phyloP scores from a whole-genome alignment of 2,113 vertebrate species.

The Rostratula benghalensis region DNA sequence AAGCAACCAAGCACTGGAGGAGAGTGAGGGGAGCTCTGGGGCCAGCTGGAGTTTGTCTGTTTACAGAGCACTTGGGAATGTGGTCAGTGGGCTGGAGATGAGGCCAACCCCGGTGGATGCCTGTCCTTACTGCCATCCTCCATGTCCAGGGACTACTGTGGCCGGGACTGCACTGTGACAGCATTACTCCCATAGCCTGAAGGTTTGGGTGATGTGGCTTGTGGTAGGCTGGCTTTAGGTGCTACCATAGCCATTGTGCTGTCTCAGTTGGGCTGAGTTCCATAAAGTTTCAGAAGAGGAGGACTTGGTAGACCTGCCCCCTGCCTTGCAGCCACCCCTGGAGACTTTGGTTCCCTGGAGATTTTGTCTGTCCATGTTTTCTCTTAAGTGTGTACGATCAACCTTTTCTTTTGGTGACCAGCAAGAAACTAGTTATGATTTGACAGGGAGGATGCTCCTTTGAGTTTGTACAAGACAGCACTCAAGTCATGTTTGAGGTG shows the following conservation, averaged over 20 bases:
- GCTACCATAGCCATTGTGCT: fast-evolving
- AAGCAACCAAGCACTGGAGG: neutral
- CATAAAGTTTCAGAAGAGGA: neutral
- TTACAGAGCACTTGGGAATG: neutral
- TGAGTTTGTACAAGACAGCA: neutral
- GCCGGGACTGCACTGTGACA: neutral
- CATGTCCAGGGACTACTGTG: fast-evolving
- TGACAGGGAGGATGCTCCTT: neutral
- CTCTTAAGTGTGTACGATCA: neutral
- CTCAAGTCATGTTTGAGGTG: fast-evolving
- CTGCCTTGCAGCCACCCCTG: neutral
- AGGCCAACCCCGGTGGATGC: neutral
- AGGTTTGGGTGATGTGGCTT: neutral
- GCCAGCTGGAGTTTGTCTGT: neutral
- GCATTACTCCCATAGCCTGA: fast-evolving
- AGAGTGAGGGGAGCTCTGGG: neutral
- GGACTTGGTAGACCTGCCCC: neutral
- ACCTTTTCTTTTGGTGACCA: neutral
- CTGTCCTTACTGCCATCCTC: neutral
- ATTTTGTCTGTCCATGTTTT: neutral
- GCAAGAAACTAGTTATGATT: neutral
- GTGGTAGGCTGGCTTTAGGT: neutral
- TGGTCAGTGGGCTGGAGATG: neutral
- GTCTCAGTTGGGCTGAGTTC: neutral
- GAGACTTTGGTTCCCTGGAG: neutral